Conservation (phyloP, 2,797 vertebrate species). For the Pachyuromys duprasi region DNA sequence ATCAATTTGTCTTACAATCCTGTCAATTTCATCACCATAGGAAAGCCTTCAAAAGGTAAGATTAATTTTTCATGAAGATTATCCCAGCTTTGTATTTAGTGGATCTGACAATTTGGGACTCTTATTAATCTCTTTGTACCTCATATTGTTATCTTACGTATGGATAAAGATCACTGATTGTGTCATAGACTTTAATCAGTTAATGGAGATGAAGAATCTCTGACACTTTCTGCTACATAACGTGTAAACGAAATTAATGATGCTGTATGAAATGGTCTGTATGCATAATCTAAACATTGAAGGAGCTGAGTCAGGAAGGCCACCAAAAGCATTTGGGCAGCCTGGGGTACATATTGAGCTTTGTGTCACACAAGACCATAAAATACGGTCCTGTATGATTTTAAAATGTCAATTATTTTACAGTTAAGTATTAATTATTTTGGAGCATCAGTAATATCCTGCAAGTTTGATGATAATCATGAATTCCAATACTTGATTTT, state of each 20-base stretch:
- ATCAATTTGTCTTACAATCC: neutral
- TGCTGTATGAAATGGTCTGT: too few species aligned
- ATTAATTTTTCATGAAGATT: neutral
- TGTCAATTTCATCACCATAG: neutral
- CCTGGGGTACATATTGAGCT: neutral
- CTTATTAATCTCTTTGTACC: neutral
- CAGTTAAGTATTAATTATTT: neutral
- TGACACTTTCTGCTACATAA: neutral
- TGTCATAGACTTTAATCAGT: neutral
- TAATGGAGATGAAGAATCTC: neutral
- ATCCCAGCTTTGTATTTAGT: too few species aligned
- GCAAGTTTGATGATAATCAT: neutral
- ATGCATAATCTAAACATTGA: neutral
- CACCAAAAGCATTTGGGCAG: fast-evolving
- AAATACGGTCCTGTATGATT: neutral
- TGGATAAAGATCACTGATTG: neutral
- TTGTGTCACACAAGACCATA: neutral
- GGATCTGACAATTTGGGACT: neutral
- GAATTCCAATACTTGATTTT: neutral
- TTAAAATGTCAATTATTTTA: neutral
- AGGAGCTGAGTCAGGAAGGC: too few species aligned
- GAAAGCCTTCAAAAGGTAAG: neutral
- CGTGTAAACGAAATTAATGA: neutral
- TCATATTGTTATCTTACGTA: neutral
- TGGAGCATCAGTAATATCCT: neutral